These are phyloP conservation scores for Nanorana parkeri DNA, from an alignment of 2,113 vertebrate species.

Conservation along the genomic window DNA sequence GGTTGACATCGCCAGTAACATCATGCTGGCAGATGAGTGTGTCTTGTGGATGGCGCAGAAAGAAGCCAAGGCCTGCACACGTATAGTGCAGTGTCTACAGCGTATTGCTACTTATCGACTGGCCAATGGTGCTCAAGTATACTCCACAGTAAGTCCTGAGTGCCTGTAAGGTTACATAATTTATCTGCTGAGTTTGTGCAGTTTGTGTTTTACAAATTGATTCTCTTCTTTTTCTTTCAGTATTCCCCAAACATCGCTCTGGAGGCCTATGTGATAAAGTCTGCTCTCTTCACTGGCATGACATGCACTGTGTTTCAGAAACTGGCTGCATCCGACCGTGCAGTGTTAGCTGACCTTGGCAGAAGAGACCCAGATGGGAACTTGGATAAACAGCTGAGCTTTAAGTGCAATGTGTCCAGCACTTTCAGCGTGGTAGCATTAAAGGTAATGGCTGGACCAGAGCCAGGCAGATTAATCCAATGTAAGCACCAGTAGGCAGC, in stretches of 20 bases:
- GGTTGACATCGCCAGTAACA: constrained; percentile 94
- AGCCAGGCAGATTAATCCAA: too few species aligned
- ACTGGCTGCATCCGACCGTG: constrained; percentile 80
- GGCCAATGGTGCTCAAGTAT: constrained; percentile 84
- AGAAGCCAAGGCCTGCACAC: constrained; percentile 88
- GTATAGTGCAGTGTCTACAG: constrained; percentile 89
- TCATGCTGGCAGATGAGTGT: constrained; percentile 93
- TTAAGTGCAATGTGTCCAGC: constrained; percentile 94
- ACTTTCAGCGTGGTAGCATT: constrained; percentile 87
- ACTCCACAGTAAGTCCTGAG: constrained; percentile 82
- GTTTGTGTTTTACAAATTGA: not conserved
- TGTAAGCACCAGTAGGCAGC: too few species aligned
- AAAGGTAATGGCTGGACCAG: constrained; percentile 75
- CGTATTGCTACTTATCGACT: constrained; percentile 84
- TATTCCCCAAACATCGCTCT: constrained; percentile 95
- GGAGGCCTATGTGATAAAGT: constrained; percentile 89
- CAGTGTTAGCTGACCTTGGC: constrained; percentile 73
- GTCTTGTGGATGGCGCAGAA: constrained; percentile 93
- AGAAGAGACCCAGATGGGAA: constrained; percentile 79
- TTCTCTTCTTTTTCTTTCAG: constrained; percentile 70
- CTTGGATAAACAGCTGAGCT: constrained; percentile 91
- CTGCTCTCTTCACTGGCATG: constrained; percentile 90
- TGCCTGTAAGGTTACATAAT: not conserved
- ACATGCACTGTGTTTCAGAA: constrained; percentile 94
- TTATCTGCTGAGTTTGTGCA: not conserved